Base-by-base conservation (phyloP, 1,140 invertebrate genomes). In the Cherax destructor region DNA sequence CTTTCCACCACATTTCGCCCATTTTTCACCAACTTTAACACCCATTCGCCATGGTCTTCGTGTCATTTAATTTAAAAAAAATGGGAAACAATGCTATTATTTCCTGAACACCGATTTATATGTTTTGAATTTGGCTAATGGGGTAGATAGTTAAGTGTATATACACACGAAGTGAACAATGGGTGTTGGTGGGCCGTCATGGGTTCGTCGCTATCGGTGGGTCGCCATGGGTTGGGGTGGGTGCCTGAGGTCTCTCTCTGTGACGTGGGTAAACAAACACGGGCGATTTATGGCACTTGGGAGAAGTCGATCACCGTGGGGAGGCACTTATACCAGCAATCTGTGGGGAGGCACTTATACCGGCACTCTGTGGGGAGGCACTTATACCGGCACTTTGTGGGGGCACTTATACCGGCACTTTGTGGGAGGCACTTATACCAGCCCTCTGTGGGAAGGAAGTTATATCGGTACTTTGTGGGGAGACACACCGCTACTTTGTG, bases 201-300 rank as follows among this genome's bases (percentile, higher is more conserved):
- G 52, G 3, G 52, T 13, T 9, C 52, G 52, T 56, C 52, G 11
- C 41, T 56, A 79, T 80, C 24, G 24, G 30, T 41, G 30, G 30
- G 30, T 41, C 30, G 30, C 30, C 30, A 41, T 41, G n/a, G 86
- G 78, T 52, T 78, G 24, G 86, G 30, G 61, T 72, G 61, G 50
- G 65, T 49, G 47, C 50, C 76, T 80, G 72, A 86, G 89, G 89
- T 85, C 83, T 83, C 56, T 13, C 52, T 21, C 83, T 80, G 52
- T 86, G 89, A 91, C 89, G 76, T 91, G 61, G 56, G 89, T 91
- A 91, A 91, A 91, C 89, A 91, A 91, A 91, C 89, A 91, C 11
- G 83, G 10, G 83, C 30, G 83, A 91, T 91, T 91, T 91, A 91
- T 91, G 89, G 89, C 83, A 91, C 89, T 91, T 85, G 41, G 89